phyloP scores from a whole-genome alignment of 2,797 vertebrate genomes.

The Cyclopterus lumpus region DNA sequence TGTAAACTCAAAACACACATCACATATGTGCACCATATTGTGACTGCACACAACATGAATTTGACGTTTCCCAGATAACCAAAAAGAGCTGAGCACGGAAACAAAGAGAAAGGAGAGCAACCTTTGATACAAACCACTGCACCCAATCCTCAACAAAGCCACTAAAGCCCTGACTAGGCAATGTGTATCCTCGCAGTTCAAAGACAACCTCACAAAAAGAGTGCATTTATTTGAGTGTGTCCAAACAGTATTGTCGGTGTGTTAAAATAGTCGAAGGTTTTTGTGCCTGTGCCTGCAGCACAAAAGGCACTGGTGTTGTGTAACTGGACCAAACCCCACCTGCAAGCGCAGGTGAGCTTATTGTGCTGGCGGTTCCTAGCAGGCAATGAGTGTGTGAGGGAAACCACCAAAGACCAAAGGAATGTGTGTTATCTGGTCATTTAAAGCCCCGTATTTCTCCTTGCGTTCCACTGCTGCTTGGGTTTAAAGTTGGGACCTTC shows the following conservation, averaged over 20 bases:
- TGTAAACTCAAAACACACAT: constrained; percentile 25
- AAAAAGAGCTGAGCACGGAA: constrained; percentile 20
- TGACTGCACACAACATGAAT: background rate
- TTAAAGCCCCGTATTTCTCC: constrained; percentile 38
- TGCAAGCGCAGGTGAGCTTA: constrained; percentile 69
- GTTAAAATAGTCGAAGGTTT: constrained; percentile 11
- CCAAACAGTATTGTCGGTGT: constrained; percentile 31
- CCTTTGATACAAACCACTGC: constrained; percentile 63
- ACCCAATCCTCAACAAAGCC: constrained; percentile 63
- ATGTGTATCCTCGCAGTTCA: constrained; percentile 65
- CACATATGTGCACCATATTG: constrained; percentile 35
- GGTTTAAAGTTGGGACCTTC: background rate
- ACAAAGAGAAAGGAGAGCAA: constrained; percentile 38
- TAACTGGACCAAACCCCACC: constrained; percentile 65
- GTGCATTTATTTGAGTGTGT: constrained; percentile 49
- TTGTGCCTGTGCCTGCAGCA: constrained; percentile 49
- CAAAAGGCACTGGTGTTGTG: constrained; percentile 67
- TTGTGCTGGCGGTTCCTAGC: constrained; percentile 58
- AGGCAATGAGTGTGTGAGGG: constrained; percentile 52
- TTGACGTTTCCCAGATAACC: constrained; percentile 5
- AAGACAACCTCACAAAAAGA: constrained; percentile 58
- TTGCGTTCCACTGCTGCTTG: background rate
- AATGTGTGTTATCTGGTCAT: constrained; percentile 55
- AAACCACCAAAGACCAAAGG: constrained; percentile 34
- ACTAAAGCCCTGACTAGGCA: constrained; percentile 49